A percentile compares a stretch with the other conserved stretches of the same genome.
phyloP scores from a whole-genome alignment of 2,888 invertebrate genomes.

The Slavum lentiscoides region DNA sequence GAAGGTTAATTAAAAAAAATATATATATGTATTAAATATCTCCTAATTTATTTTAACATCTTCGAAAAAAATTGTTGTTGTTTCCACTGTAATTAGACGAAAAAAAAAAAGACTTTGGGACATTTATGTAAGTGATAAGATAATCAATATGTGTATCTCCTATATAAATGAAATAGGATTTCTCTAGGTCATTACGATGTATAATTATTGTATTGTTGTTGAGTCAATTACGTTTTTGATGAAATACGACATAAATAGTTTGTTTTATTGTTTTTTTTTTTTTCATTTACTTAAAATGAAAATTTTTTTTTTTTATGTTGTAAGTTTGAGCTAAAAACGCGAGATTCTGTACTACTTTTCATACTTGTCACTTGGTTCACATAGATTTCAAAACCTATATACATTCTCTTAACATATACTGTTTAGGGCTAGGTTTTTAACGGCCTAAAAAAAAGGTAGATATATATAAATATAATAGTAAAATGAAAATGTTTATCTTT shows the following conservation, averaged over 20 bases:
- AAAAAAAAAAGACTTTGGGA: conserved; percentile 35
- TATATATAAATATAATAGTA: no score
- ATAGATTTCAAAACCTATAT: background rate
- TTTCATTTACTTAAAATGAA: background rate
- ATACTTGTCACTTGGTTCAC: background rate
- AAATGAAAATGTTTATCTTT: no score
- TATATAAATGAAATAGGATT: conserved; percentile 25
- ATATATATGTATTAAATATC: conserved; percentile 1
- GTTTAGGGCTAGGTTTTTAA: no score
- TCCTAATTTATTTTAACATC: conserved; percentile 4
- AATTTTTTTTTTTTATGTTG: background rate
- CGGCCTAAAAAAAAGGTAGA: no score
- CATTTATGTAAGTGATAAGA: conserved; percentile 13
- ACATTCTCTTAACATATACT: no score
- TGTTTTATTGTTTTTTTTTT: conserved; percentile 27
- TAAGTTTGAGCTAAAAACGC: conserved; percentile 32
- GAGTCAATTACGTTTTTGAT: conserved; percentile 48
- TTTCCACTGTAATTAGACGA: conserved; percentile 36
- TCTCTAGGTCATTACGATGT: conserved; percentile 34
- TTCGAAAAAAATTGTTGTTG: conserved; percentile 34
- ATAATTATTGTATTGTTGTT: conserved; percentile 36
- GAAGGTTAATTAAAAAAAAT: conserved; percentile 1
- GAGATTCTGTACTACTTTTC: background rate
- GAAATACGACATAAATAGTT: conserved; percentile 37
- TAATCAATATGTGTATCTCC: conserved; percentile 17